phyloP scores from a whole-genome alignment of 1,140 invertebrate species.

The Himalopsyche phryganea region DNA sequence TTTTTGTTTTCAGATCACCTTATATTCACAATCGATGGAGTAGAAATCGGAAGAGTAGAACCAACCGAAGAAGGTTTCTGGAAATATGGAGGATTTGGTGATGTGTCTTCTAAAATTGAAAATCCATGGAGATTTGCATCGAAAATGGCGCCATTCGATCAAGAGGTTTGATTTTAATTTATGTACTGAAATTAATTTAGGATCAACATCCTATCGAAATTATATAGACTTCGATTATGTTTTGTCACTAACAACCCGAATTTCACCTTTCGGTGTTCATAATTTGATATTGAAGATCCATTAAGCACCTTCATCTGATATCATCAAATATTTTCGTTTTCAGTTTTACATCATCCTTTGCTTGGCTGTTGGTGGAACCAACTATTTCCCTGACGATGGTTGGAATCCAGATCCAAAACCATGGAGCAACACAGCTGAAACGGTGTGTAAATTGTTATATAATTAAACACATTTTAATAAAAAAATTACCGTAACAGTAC shows the following conservation, averaged over 20 bases:
- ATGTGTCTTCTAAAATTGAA: conserved; percentile 34
- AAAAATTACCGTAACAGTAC: not conserved
- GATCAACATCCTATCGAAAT: not conserved
- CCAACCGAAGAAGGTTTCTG: conserved; percentile 46
- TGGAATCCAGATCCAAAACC: conserved; percentile 53
- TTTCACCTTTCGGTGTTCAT: not conserved
- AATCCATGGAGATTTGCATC: conserved; percentile 49
- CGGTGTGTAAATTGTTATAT: conserved; percentile 38
- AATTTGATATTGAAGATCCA: not conserved
- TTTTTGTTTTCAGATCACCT: conserved; percentile 42
- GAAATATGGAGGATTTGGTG: conserved; percentile 43
- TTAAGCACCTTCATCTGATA: too few species aligned
- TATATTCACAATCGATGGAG: conserved; percentile 48
- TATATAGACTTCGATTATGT: not conserved
- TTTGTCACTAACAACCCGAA: not conserved
- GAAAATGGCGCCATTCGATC: conserved; percentile 52
- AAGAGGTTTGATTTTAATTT: conserved; percentile 41
- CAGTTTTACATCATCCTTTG: conserved; percentile 67
- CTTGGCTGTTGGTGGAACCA: conserved; percentile 62
- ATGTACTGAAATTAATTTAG: not conserved
- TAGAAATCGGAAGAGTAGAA: conserved; percentile 41
- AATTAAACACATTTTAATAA: too few species aligned
- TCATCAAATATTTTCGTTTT: conserved; percentile 32
- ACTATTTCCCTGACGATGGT: conserved; percentile 53
- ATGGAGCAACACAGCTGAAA: conserved; percentile 54